Base-by-base conservation (phyloP, 2,113 vertebrate genomes). In the Mustela lutreola region DNA sequence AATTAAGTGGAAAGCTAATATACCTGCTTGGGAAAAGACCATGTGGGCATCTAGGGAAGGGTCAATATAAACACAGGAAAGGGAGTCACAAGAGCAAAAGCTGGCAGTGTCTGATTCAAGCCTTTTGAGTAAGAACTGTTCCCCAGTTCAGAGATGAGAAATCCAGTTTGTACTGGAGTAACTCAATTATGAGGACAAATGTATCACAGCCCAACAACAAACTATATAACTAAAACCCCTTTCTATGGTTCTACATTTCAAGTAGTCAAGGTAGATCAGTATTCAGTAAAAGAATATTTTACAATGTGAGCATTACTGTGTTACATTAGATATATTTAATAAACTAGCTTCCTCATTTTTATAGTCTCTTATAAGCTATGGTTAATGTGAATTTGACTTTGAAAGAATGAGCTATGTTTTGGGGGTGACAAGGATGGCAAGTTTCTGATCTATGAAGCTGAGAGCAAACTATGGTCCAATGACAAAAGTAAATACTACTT, bases 1-100 rank as follows among this genome's bases (percentile, higher is more conserved):
- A 91, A 70, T 9, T 22, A 78, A 50, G 70, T 76, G n/a, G 53
- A 91, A 96, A 92, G 39, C 50, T 94, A 92, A 89, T 16, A 87
- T 3, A 78, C 7, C 9, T 81, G 14, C 33, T 65, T 73, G 1
- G 28, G 19, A 96, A 95, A 95, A 56, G 39, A 58, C 31, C 39
- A 84, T 5, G 3, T 65, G 48, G 82, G 50, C 19, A 84, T 26
- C 81, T 3, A 11, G 31, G 58, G 42, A 94, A 85, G 28, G 93
- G 15, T 70, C 22, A 90, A 89, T 9, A 26, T 39, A 73, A 85
- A 86, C 45, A 90, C 12, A 78, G 16, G 28, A 97, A 90, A 94
- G 12, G 45, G 22, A 97, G 82, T 26, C 36, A 82, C 26, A 88
- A 82, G 4, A 79, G 15, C 56, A 97, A 89, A 96, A 92, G 65